Evolutionary conservation across 2,797 vertebrate genomes (phyloP).

Genomic region (Coracias cyanogaster): DNA sequence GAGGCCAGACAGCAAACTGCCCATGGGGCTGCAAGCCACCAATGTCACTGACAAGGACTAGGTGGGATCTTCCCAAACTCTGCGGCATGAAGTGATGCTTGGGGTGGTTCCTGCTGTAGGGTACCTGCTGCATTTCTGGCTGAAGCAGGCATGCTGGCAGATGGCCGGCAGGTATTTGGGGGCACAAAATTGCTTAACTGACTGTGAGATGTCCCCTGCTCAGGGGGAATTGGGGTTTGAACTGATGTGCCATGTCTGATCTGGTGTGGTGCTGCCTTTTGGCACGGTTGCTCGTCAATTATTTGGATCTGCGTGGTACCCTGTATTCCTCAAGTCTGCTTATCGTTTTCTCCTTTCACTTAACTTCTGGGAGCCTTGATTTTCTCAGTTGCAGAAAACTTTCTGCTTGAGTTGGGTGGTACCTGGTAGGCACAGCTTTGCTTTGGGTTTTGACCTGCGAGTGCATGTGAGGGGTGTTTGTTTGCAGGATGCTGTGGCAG

Average conservation of each 20-base stretch:
- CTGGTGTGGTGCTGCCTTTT: background rate
- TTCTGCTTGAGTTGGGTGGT: background rate
- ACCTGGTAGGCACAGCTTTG: background rate
- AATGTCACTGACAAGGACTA: fast-evolving
- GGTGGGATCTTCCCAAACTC: background rate
- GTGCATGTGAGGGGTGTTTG: background rate
- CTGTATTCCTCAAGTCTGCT: background rate
- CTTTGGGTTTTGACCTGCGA: background rate
- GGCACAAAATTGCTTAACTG: fast-evolving
- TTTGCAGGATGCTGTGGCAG: background rate
- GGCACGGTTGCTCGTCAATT: background rate
- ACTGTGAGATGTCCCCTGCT: background rate
- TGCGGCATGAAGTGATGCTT: fast-evolving
- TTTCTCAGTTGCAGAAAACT: background rate
- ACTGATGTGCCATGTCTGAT: fast-evolving
- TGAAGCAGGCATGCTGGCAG: background rate
- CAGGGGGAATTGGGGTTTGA: background rate
- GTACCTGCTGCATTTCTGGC: background rate
- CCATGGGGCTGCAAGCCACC: background rate
- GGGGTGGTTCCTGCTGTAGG: background rate
- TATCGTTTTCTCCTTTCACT: background rate
- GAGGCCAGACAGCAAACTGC: fast-evolving
- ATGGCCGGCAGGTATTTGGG: background rate
- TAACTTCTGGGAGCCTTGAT: background rate
- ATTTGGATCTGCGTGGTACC: background rate